phyloP scores from a whole-genome alignment of 2,113 vertebrate genomes.

The Choloepus hoffmanni region DNA sequence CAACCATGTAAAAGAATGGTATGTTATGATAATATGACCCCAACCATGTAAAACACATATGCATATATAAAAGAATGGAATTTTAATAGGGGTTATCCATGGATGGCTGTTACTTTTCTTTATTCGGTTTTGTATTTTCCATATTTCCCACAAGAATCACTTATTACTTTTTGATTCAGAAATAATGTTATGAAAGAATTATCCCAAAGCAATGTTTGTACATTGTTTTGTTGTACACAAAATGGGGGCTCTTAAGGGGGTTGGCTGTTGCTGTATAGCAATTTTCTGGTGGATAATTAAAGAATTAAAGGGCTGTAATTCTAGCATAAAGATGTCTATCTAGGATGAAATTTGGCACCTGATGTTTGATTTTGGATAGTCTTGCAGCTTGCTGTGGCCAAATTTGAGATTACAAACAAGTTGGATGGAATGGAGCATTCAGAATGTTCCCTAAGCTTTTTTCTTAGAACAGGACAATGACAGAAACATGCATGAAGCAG shows the following conservation, averaged over 20 bases:
- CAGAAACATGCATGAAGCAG: neutral
- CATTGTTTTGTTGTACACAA: conserved; percentile 48
- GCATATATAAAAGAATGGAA: neutral
- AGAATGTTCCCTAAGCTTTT: conserved; percentile 1
- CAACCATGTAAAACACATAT: conserved; percentile 25
- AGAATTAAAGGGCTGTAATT: conserved; percentile 29
- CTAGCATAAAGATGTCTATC: conserved; percentile 47
- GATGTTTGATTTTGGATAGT: conserved; percentile 52
- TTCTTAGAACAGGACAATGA: neutral
- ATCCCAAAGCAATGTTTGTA: conserved; percentile 58
- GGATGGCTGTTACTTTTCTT: conserved; percentile 49
- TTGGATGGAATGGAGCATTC: neutral
- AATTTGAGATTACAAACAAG: conserved; percentile 59
- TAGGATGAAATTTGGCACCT: conserved; percentile 41
- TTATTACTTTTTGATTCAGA: conserved; percentile 54
- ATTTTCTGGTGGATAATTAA: neutral
- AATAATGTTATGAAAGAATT: conserved; percentile 69
- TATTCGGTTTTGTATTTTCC: conserved; percentile 48
- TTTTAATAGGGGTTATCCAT: conserved; percentile 46
- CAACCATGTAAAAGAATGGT: neutral
- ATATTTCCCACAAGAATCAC: conserved; percentile 21
- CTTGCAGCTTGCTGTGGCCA: conserved; percentile 19
- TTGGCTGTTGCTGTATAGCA: neutral
- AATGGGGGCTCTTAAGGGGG: conserved; percentile 25
- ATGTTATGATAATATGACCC: conserved; percentile 29